phyloP scores from a whole-genome alignment of 2,888 invertebrate species.

The Himalopsyche japonica region DNA sequence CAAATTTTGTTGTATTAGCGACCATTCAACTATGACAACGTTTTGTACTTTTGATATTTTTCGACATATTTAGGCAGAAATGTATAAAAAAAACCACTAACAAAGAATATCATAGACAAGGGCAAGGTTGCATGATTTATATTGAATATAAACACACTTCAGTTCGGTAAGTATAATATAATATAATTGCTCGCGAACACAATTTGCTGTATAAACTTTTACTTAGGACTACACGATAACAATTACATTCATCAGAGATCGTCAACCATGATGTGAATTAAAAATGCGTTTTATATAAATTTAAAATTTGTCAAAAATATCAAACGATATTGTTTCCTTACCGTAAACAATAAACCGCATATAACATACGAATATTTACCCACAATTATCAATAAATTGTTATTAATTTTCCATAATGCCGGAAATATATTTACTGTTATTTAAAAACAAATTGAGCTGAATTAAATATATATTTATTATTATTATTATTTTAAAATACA shows the following conservation, averaged over 20 bases:
- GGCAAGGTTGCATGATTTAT: background rate
- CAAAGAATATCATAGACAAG: background rate
- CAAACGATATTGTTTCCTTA: too few species aligned
- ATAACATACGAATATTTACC: too few species aligned
- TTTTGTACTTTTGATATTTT: background rate
- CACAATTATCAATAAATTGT: too few species aligned
- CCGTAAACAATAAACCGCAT: too few species aligned
- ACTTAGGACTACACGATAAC: background rate
- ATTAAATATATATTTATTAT: too few species aligned
- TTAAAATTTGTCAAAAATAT: too few species aligned
- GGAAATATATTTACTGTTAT: too few species aligned
- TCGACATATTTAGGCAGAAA: background rate
- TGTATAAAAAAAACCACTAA: background rate
- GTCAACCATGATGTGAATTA: too few species aligned
- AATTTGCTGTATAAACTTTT: background rate
- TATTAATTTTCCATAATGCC: too few species aligned
- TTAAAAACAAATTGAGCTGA: too few species aligned
- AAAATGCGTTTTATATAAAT: too few species aligned
- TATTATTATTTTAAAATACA: too few species aligned
- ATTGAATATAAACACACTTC: background rate
- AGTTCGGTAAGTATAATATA: background rate
- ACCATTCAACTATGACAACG: background rate
- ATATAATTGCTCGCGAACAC: background rate
- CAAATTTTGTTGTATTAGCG: slow-evolving; percentile 1
- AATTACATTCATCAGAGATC: background rate